Percentiles rank a stretch among this genome's conserved stretches.
Conservation (phyloP, 2,888 invertebrate genomes). For the Ophion costatus region DNA sequence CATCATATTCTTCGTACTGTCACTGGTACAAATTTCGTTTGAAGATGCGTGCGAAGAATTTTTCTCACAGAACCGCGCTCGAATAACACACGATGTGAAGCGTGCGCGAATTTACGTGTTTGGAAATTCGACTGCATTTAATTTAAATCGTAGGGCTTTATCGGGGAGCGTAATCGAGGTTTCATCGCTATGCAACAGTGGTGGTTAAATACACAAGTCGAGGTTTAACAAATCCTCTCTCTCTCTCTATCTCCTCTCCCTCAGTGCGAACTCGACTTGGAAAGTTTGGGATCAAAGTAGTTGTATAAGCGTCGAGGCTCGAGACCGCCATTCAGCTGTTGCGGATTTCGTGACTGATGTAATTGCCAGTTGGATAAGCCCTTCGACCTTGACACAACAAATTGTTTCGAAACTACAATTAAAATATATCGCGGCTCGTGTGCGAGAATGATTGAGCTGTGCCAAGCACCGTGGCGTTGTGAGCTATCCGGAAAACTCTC, state of each 20-base stretch:
- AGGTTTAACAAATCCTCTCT: slow-evolving; percentile 55
- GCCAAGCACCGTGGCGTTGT: slow-evolving; percentile 79
- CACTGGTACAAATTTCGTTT: not conserved
- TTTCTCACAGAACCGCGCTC: not conserved
- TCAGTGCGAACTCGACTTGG: slow-evolving; percentile 63
- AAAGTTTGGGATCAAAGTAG: slow-evolving; percentile 66
- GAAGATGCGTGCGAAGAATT: not conserved
- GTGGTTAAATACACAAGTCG: slow-evolving; percentile 33
- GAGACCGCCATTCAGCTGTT: slow-evolving; percentile 77
- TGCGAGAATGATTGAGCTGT: slow-evolving; percentile 81
- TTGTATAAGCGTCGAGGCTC: slow-evolving; percentile 53
- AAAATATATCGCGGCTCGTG: slow-evolving; percentile 79
- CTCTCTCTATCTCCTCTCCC: slow-evolving; percentile 42
- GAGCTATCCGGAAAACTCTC: slow-evolving; percentile 67
- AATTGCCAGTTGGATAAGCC: slow-evolving; percentile 80
- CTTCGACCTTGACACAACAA: slow-evolving; percentile 83
- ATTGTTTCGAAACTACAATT: slow-evolving; percentile 83
- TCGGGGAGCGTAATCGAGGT: slow-evolving; percentile 64
- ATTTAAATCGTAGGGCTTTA: slow-evolving; percentile 67
- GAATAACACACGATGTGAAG: not conserved
- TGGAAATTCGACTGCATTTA: slow-evolving; percentile 55
- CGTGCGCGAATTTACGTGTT: not conserved
- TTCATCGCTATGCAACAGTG: slow-evolving; percentile 42
- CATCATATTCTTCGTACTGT: no score
- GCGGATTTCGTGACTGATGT: slow-evolving; percentile 83